Base-by-base conservation (phyloP, 2,113 vertebrate species). In the Saccopteryx bilineata region DNA sequence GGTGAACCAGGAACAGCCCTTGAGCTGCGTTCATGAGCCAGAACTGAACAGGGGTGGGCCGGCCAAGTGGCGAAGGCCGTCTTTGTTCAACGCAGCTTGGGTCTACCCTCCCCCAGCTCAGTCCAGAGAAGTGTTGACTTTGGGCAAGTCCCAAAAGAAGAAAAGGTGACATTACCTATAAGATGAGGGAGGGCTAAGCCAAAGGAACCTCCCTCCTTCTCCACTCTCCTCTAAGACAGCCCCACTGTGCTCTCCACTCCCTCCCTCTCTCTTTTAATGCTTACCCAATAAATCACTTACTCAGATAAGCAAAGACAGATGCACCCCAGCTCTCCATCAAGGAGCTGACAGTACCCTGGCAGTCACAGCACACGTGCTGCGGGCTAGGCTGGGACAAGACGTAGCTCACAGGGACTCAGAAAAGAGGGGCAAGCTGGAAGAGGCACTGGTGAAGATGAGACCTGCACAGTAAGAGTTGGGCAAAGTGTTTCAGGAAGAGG, bases 101-200 rank as follows among this genome's bases (percentile, higher is more conserved):
- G n/a, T 74, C 33, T 31, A 23, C 68, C 33, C 52, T 91, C 48
- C 66, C 18, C 31, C 11, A 84, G 60, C 31, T 91, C 80, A 76
- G 39, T n/a, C 9, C n/a, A 69, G 56, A 46, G 50, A 90, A 86
- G 56, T 74, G 33, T 56, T 96, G 91, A 85, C 86, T 82, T 92
- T 95, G 89, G 74, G 60, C 56, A 91, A 75, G 39, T 66, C 56
- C 66, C 14, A 4, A 17, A 93, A 56, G 61, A 72, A 90, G 58
- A 76, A 90, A 90, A 61, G 31, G 33, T 79, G 50, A 65, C 26
- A 90, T 72, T 85, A 39, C 33, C 12, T 87, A 33, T 74, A 69
- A 68, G 14, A 69, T 26, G 0, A 69, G 11, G 48, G 46, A 48
- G 26, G 63, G 23, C 26, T 66, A 5, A 11, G 31, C 61, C 87